Evolutionary conservation across 2,113 vertebrate species (phyloP).

Genomic region (Takifugu flavidus): DNA sequence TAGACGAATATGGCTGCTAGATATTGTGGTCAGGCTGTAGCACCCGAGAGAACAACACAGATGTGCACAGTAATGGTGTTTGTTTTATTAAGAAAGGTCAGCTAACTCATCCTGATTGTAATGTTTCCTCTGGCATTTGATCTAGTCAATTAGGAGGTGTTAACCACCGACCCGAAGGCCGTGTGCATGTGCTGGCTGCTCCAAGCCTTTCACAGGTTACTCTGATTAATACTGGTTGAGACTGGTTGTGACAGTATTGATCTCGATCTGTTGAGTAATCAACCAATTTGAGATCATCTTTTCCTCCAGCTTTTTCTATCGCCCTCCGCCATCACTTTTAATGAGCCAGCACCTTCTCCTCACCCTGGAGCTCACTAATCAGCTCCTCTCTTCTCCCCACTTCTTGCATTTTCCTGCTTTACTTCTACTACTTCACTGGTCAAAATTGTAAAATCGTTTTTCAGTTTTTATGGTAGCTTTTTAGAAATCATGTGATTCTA

Average conservation of each 20-base stretch:
- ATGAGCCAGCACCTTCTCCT: no score
- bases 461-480: no score
- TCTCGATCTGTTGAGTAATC: slow-evolving; percentile 51
- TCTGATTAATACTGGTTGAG: slow-evolving; percentile 12
- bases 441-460: no score
- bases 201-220: slow-evolving; percentile 18
- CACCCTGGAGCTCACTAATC: no score
- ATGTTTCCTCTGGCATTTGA: slow-evolving; percentile 23
- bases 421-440: no score
- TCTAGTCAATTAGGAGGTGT: slow-evolving; percentile 16
- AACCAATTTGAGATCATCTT: slow-evolving; percentile 53
- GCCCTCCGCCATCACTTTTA: slow-evolving; percentile 2
- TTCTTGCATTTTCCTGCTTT: slow-evolving; percentile 24
- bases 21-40: not conserved
- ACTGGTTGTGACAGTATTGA: slow-evolving; percentile 41
- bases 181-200: slow-evolving; percentile 6
- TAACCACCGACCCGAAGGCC: slow-evolving; percentile 7
- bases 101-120: slow-evolving; percentile 1
- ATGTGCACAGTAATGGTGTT: slow-evolving; percentile 8
- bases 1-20: not conserved
- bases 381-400: not conserved
- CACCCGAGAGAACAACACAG: not conserved
- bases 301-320: slow-evolving; percentile 41
- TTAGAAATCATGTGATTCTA: no score
- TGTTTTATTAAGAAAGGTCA: slow-evolving; percentile 21